phyloP scores from a whole-genome alignment of 92 coral and sea anemone genomes.

The Nematostella vectensis region DNA sequence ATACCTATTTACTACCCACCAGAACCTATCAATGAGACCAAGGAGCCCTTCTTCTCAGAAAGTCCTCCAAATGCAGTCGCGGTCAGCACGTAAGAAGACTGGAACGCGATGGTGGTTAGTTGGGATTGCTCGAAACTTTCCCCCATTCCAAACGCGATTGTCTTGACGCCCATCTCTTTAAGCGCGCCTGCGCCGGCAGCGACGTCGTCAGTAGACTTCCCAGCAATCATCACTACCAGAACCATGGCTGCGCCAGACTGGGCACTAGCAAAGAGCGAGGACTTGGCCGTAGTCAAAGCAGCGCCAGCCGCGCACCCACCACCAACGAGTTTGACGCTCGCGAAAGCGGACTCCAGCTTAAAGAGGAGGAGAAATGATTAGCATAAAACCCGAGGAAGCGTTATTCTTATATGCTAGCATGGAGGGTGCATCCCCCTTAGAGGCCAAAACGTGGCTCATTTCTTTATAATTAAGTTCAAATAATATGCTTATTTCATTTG shows the following conservation, averaged over 20 bases:
- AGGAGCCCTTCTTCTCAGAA: constrained; percentile 8
- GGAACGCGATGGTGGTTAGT: constrained; percentile 51
- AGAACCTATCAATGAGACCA: constrained; percentile 11
- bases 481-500: too few relatives aligned
- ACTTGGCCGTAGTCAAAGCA: constrained; percentile 47
- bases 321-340: constrained; percentile 36
- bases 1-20: too few relatives aligned
- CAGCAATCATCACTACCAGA: constrained; percentile 69
- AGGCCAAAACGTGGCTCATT: neutral
- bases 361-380: neutral
- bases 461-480: too few relatives aligned
- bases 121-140: constrained; percentile 41
- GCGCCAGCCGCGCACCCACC: constrained; percentile 62
- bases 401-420: neutral
- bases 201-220: constrained; percentile 63
- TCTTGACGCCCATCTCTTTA: constrained; percentile 50
- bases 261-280: constrained; percentile 48
- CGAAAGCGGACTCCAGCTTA: constrained; percentile 10
- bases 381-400: too few relatives aligned
- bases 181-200: constrained; percentile 39
- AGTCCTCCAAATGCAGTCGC: constrained; percentile 26
- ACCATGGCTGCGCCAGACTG: constrained; percentile 41
- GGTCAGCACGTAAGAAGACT: constrained; percentile 37
- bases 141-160: constrained; percentile 75
- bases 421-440: neutral